phyloP scores from a whole-genome alignment of 2,797 vertebrate species.

The Lagocephalus sceleratus region DNA sequence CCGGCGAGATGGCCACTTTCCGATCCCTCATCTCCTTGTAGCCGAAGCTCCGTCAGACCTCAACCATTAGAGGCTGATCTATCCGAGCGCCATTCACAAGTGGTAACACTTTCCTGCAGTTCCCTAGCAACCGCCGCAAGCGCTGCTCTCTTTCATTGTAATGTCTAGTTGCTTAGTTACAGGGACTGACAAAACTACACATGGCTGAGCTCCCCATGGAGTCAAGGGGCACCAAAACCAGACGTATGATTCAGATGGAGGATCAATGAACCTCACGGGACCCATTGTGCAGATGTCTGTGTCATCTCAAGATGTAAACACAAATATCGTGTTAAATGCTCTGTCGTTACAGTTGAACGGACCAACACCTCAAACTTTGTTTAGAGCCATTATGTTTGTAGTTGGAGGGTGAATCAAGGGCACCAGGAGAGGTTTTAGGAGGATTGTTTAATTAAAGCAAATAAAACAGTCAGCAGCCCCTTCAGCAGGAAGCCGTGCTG shows the following conservation, averaged over 20 bases:
- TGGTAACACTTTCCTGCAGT: conserved; percentile 79
- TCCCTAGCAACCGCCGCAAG: conserved; percentile 84
- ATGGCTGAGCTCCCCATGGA: conserved; percentile 66
- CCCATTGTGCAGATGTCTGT: conserved; percentile 6
- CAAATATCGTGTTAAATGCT: not conserved
- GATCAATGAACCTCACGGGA: conserved; percentile 46
- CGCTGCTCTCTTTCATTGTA: conserved; percentile 73
- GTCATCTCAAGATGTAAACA: conserved; percentile 12
- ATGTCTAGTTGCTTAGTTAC: conserved; percentile 83
- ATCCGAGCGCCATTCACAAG: conserved; percentile 72
- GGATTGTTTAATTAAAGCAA: conserved; percentile 70
- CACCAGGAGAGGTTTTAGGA: conserved; percentile 54
- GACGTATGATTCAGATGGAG: conserved; percentile 53
- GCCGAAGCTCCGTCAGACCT: conserved; percentile 77
- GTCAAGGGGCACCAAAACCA: conserved; percentile 57
- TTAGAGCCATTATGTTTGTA: conserved; percentile 20
- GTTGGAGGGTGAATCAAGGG: conserved; percentile 67
- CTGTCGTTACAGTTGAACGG: conserved; percentile 13
- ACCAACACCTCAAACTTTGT: conserved; percentile 18
- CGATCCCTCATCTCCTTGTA: conserved; percentile 77
- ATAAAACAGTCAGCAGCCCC: conserved; percentile 69
- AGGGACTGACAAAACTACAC: conserved; percentile 75
- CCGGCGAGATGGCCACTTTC: conserved; percentile 63
- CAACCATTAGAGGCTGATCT: conserved; percentile 80
- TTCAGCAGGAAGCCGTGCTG: conserved; percentile 70